Conservation (phyloP, 2,797 vertebrate species). For the Lycodopsis pacificus region DNA sequence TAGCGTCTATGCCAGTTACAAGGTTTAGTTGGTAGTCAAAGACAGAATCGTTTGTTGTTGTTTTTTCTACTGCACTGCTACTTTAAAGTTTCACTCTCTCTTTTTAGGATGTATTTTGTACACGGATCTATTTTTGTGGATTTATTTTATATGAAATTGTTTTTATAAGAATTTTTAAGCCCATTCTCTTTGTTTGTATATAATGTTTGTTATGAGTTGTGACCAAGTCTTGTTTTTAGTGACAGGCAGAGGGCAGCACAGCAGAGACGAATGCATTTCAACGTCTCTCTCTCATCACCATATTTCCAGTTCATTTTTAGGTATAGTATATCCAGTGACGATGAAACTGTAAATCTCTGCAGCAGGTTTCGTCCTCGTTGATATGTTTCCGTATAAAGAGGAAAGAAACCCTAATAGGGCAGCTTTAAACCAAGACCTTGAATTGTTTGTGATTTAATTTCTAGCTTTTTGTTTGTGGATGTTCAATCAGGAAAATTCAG, state of each 20-base stretch:
- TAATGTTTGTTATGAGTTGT: conserved; percentile 30
- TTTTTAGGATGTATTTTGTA: conserved; percentile 78
- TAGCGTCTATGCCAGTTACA: conserved; percentile 61
- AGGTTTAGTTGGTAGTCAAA: conserved; percentile 55
- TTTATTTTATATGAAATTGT: conserved; percentile 72
- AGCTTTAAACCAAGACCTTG: conserved; percentile 48
- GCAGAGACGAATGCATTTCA: conserved; percentile 54
- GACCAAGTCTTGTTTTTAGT: conserved; percentile 29
- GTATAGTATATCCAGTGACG: not conserved
- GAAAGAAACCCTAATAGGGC: conserved; percentile 23
- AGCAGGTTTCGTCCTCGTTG: conserved; percentile 3
- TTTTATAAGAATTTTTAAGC: conserved; percentile 66
- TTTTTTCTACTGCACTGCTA: conserved; percentile 52
- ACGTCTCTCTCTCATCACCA: conserved; percentile 4
- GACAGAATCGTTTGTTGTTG: conserved; percentile 28
- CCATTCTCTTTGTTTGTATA: conserved; percentile 42
- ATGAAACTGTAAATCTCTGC: conserved; percentile 12
- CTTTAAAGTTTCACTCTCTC: conserved; percentile 50
- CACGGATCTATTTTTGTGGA: conserved; percentile 81
- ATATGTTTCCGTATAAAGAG: conserved; percentile 4
- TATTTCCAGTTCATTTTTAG: conserved; percentile 1
- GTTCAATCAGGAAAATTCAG: conserved; percentile 7
- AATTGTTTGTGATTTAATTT: conserved; percentile 8
- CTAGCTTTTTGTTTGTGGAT: not conserved
- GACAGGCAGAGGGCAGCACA: conserved; percentile 76